Evolutionary conservation across 2,888 invertebrate genomes (phyloP).

Genomic region (Andrena dorsata): DNA sequence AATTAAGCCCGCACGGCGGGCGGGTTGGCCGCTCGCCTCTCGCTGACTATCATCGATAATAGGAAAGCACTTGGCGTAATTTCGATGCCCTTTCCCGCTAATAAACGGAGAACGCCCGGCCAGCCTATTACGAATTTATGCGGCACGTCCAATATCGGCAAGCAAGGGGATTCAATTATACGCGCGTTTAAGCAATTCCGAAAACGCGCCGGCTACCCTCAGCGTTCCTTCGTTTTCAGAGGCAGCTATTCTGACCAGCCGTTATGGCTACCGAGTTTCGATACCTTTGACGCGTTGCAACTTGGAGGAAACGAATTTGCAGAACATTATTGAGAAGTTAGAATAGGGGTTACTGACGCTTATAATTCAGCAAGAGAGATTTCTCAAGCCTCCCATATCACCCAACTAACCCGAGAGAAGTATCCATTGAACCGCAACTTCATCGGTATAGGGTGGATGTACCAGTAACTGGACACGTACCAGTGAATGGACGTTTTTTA

Average conservation of each 20-base stretch:
- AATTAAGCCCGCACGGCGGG: conserved; percentile 53
- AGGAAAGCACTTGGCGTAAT: conserved; percentile 60
- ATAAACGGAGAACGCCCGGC: conserved; percentile 56
- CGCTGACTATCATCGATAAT: conserved; percentile 48
- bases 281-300: background rate
- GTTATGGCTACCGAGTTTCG: background rate
- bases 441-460: no score
- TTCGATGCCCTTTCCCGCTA: conserved; percentile 55
- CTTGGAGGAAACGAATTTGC: background rate
- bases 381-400: background rate
- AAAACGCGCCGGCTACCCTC: conserved; percentile 45
- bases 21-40: background rate
- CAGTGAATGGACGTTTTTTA: no score
- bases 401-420: no score
- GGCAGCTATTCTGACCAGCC: background rate
- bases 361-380: background rate
- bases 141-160: conserved; percentile 61
- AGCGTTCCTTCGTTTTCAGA: conserved; percentile 1
- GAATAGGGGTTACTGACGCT: background rate
- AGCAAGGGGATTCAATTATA: conserved; percentile 58
- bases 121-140: conserved; percentile 56
- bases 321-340: no score
- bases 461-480: no score
- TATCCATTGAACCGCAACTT: background rate
- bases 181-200: conserved; percentile 68